These are phyloP conservation scores for Mastomys natalensis DNA, from an alignment of 2,113 vertebrate species.

Conservation along the genomic window DNA sequence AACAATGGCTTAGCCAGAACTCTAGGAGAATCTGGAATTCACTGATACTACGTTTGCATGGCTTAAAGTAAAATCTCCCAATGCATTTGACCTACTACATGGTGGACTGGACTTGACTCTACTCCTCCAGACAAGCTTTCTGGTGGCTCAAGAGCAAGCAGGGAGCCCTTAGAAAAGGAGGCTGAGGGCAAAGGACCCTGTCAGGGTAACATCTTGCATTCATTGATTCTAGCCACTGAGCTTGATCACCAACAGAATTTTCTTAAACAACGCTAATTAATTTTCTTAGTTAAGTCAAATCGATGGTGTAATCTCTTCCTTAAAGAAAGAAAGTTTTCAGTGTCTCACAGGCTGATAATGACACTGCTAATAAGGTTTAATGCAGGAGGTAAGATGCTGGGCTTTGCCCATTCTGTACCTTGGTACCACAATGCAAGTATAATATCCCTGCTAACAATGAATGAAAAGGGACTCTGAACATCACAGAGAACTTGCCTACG, in stretches of 20 bases:
- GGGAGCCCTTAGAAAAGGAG: background rate
- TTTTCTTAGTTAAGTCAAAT: background rate
- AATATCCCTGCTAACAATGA: rapidly evolving
- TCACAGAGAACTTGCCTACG: background rate
- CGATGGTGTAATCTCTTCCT: background rate
- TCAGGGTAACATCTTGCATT: background rate
- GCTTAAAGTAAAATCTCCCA: background rate
- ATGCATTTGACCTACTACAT: background rate
- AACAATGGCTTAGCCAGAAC: background rate
- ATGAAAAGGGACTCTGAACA: background rate
- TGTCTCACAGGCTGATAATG: background rate
- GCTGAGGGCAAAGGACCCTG: background rate
- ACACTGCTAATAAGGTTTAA: background rate
- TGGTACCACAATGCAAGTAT: background rate
- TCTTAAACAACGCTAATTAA: background rate
- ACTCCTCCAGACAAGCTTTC: background rate
- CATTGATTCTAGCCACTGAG: background rate
- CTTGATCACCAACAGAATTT: background rate
- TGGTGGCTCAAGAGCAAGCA: background rate
- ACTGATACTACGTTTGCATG: background rate
- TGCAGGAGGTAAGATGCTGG: rapidly evolving
- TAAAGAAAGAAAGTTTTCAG: background rate
- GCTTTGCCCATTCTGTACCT: background rate
- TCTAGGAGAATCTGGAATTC: background rate
- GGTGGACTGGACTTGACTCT: background rate